Conservation (phyloP, 2,888 invertebrate genomes). For the Sinotaia quadrata region DNA sequence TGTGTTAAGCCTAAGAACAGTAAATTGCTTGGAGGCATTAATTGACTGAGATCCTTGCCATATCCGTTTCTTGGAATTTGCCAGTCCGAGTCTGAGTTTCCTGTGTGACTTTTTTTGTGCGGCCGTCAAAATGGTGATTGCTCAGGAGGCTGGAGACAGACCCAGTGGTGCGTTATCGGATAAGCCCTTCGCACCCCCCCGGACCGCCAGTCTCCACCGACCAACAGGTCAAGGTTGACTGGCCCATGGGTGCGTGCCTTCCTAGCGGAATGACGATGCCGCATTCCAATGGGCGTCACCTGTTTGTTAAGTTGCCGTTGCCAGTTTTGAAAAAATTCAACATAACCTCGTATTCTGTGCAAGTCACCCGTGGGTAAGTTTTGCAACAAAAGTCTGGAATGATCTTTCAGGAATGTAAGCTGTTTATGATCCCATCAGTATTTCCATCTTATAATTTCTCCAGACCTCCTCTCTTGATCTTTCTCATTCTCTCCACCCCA, state of each 20-base stretch:
- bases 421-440: too few relatives aligned
- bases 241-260: too few relatives aligned
- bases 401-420: too few relatives aligned
- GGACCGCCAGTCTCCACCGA: background rate
- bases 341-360: background rate
- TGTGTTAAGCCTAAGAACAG: too few relatives aligned
- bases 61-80: too few relatives aligned
- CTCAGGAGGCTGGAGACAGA: background rate
- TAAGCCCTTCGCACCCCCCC: background rate
- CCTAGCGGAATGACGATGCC: too few relatives aligned
- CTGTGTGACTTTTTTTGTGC: background rate
- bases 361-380: background rate
- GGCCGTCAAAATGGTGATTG: background rate
- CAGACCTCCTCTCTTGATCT: too few relatives aligned
- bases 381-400: too few relatives aligned
- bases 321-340: background rate
- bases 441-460: too few relatives aligned
- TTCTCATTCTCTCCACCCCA: too few relatives aligned
- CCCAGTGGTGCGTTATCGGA: background rate
- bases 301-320: background rate
- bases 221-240: background rate
- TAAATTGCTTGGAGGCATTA: too few relatives aligned
- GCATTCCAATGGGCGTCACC: background rate
- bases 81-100: background rate
- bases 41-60: too few relatives aligned